Percentiles rank a stretch among this genome's conserved stretches.
Conservation (phyloP, 2,888 invertebrate genomes). For the Odontocerum albicorne region DNA sequence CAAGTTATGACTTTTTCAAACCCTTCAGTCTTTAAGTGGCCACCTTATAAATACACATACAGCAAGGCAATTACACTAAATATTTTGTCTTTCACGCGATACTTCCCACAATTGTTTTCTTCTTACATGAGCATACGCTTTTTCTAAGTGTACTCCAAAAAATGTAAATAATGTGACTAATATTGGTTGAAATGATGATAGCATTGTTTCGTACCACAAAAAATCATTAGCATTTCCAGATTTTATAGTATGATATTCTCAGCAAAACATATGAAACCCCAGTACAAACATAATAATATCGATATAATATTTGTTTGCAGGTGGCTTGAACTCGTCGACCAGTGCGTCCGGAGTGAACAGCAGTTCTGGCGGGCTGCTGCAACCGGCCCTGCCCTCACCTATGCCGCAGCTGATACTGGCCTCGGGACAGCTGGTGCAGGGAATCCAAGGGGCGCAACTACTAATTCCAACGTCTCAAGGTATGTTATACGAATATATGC, state of each 20-base stretch:
- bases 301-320: too few species aligned
- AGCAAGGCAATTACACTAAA: too few species aligned
- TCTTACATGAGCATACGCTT: too few species aligned
- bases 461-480: slow-evolving; percentile 96
- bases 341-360: slow-evolving; percentile 38
- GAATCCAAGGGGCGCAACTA: slow-evolving; percentile 91
- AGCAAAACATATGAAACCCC: background rate
- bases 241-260: background rate
- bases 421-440: slow-evolving; percentile 88
- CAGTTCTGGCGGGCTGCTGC: slow-evolving; percentile 51
- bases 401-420: slow-evolving; percentile 92
- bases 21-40: too few species aligned
- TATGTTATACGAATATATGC: too few species aligned
- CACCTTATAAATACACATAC: too few species aligned
- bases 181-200: background rate
- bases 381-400: slow-evolving; percentile 66
- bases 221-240: background rate
- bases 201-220: background rate
- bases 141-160: background rate
- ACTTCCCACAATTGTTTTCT: too few species aligned
- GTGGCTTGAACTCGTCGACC: slow-evolving; percentile 50
- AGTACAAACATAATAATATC: too few species aligned
- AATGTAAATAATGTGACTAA: background rate
- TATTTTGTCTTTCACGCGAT: too few species aligned
- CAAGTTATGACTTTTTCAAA: too few species aligned